Base-by-base conservation (phyloP, 2,888 invertebrate species). In the Ochropacha duplaris region DNA sequence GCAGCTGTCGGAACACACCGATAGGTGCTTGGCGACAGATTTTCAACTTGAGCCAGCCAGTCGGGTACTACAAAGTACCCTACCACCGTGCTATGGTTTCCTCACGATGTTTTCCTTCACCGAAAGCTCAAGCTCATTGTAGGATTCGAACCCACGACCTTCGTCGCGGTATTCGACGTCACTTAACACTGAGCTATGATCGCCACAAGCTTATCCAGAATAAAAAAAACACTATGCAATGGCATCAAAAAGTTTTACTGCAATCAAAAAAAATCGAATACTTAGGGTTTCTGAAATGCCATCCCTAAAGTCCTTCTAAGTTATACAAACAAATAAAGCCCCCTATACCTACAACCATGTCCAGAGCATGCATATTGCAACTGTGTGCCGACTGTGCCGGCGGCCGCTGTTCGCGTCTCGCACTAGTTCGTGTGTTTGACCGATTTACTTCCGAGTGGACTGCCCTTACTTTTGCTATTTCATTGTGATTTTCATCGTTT, bases 391-490 rank as follows among this genome's bases (percentile, higher is more conserved):
- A 6, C 16, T 39, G 39, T 16, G 39, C 39, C 16, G 16, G 4
- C 39, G 60, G 56, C 57, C 55, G 36, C 54, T 44, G 68, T 36
- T 61, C 62, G 28, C 36, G n/a, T 44, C 44, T 44, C 44, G 16
- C 39, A 36, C n/a, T n/a, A 44, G 19, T 44, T 44, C 19, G 44
- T 39, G 44, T 44, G 62, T 54, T 57, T 71, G 70, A 70, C 71
- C 72, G 70, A 70, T 63, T 70, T 72, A 62, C 63, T 72, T 70
- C 72, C 70, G 58, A 61, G 57, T 59, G 68, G 56, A 63, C 67
- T 65, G 60, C 72, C 70, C 69, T 44, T 44, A 44, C 19, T 19
- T 5, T 9, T 19, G 44, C 44, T 44, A 19, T 44, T 19, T 19
- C 19, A 9, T 6, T 16, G 14, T 39, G 44, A 8, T 19, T 44